phyloP scores from a whole-genome alignment of 1,140 invertebrate genomes.

The Drosophila pseudoobscura region DNA sequence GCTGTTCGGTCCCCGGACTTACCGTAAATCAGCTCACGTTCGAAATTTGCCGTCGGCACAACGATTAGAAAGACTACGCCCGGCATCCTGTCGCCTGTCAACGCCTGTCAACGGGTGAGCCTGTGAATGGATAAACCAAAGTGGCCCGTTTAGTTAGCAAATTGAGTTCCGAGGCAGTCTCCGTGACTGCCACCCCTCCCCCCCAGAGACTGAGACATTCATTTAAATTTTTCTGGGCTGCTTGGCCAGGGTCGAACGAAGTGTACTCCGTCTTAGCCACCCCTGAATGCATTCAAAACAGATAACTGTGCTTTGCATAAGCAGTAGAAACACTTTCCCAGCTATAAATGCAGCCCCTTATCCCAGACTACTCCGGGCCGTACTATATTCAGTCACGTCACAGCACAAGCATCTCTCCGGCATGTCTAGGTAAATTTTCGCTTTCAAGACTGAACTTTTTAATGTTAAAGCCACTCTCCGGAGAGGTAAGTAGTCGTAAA shows the following conservation, averaged over 20 bases:
- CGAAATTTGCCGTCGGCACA: conserved; percentile 86
- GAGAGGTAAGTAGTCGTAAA: conserved; percentile 30
- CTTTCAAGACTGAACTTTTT: conserved; percentile 55
- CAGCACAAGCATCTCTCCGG: conserved; percentile 32
- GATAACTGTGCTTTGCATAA: conserved; percentile 22
- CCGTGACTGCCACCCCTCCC: not conserved
- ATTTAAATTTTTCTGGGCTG: conserved; percentile 31
- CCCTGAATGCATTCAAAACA: conserved; percentile 15
- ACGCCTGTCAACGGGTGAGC: not conserved
- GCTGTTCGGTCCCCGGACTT: conserved; percentile 34
- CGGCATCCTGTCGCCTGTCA: conserved; percentile 72
- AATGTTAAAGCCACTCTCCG: conserved; percentile 44
- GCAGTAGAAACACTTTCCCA: conserved; percentile 8
- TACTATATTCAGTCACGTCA: conserved; percentile 26
- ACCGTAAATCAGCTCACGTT: conserved; percentile 85
- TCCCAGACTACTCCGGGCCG: conserved; percentile 2
- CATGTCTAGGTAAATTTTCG: conserved; percentile 42
- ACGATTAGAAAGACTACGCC: conserved; percentile 86
- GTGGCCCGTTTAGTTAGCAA: conserved; percentile 57
- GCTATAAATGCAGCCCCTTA: conserved; percentile 8
- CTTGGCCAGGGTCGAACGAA: conserved; percentile 26
- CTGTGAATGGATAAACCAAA: conserved; percentile 54
- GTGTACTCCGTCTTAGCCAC: conserved; percentile 13
- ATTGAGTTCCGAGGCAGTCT: conserved; percentile 27
- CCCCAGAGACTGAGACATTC: conserved; percentile 19